Base-by-base conservation (phyloP, 2,113 vertebrate species). In the Mola mola region DNA sequence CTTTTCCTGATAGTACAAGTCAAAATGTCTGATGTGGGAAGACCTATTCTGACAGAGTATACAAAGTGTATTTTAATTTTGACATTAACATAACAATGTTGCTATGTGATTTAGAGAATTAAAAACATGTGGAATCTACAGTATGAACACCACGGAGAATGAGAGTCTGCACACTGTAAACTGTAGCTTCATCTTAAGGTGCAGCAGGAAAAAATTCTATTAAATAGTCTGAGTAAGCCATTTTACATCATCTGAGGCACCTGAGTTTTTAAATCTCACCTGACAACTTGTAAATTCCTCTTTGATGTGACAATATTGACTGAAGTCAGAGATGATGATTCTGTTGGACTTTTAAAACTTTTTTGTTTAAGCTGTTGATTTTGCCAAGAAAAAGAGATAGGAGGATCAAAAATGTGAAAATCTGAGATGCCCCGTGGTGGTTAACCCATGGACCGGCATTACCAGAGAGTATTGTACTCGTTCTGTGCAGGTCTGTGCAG, bases 211-310 rank as follows among this genome's bases (percentile, higher is more conserved):
- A 41, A 20, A 40, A 28, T 41, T 29, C 13, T 21, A 58, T 37
- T 36, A 11, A 57, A 69, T 29, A 24, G 40, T 50, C 47, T 21
- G n/a, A 62, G 26, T 79, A 72, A 69, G 66, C 28, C 41, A 46
- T 57, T 67, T 46, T 62, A 56, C 43, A 47, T 52, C 24, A 49
- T 64, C 52, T 58, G 43, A 64, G 44, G 33, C 38, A 38, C 42
- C 44, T 48, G 49, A 43, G 61, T 19, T 62, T 75, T 75, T 71
- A 29, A 72, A 19, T 43, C 34, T 43, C 60, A 44, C 31, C 38
- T 63, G 49, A 75, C 66, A 40, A 19, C 38, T 44, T 33, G 29
- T 73, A 71, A 40, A 46, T 63, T 72, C 40, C 20, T 60, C 48
- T n/a, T 41, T 41, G 50, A 59, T 61, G 16, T 33, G 50, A 75